Conservation (phyloP, 2,888 invertebrate genomes). For the Neoitamus cyanurus region DNA sequence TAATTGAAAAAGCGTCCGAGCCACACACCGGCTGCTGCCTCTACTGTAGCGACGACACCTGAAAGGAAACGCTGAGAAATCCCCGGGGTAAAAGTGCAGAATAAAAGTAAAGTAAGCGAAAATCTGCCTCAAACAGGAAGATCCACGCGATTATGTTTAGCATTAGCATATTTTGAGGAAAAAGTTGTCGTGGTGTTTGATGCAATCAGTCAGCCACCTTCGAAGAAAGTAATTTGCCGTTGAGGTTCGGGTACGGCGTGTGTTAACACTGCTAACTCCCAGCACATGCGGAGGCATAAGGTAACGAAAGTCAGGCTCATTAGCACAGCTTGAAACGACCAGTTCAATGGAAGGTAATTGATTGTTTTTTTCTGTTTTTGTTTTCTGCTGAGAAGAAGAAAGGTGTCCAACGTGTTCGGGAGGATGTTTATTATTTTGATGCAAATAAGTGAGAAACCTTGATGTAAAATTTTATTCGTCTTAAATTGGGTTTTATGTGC, state of each 20-base stretch:
- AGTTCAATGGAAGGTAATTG: neutral
- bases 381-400: neutral
- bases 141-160: neutral
- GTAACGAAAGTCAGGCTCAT: slow-evolving; percentile 9
- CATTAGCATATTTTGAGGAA: slow-evolving; percentile 4
- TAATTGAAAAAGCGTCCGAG: neutral
- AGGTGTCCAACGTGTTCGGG: neutral
- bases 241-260: neutral
- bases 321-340: neutral
- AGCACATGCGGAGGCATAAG: neutral
- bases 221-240: slow-evolving; percentile 10
- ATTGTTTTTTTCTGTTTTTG: neutral
- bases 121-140: neutral
- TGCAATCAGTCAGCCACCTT: slow-evolving; percentile 5
- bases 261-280: neutral
- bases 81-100: neutral
- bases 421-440: neutral
- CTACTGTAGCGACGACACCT: neutral
- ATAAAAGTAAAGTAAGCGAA: neutral
- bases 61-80: neutral
- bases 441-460: slow-evolving; percentile 1
- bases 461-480: neutral
- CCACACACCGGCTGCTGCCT: neutral
- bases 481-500: neutral
- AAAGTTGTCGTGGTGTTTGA: neutral